Conservation (phyloP, 2,113 vertebrate genomes). For the Emydura subglobosa region DNA sequence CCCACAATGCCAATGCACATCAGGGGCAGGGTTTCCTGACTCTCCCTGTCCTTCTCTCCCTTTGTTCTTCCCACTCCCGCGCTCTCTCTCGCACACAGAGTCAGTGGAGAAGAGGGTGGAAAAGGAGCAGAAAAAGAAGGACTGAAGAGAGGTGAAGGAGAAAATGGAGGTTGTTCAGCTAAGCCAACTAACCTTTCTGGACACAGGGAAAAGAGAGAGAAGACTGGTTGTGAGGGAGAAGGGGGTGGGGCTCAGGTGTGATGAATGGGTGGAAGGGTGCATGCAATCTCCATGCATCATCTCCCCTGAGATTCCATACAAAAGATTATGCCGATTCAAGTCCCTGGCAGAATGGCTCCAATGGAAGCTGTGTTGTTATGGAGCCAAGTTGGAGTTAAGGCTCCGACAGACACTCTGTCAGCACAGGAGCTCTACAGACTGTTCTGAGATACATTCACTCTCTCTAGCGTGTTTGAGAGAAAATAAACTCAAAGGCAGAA, state of each 20-base stretch:
- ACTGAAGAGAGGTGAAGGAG: too few species aligned
- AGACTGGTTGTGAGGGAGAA: too few species aligned
- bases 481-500: not conserved
- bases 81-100: too few species aligned
- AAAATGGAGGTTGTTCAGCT: too few species aligned
- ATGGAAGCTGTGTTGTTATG: not conserved
- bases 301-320: not conserved
- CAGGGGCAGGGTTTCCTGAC: too few species aligned
- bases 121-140: too few species aligned
- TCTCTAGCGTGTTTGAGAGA: not conserved
- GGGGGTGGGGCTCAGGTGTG: not conserved
- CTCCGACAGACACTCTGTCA: not conserved
- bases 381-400: not conserved
- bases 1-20: too few species aligned
- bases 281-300: not conserved
- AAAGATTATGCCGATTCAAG: not conserved
- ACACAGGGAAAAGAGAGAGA: too few species aligned
- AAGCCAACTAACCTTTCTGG: too few species aligned
- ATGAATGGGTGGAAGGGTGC: not conserved
- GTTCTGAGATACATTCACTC: not conserved
- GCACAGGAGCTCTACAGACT: not conserved
- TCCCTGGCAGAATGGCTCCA: fast-evolving
- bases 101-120: too few species aligned
- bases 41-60: too few species aligned
- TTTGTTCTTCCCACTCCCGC: too few species aligned